These are phyloP conservation scores for Galleria mellonella DNA, from an alignment of 1,140 invertebrate species.

Conservation along the genomic window DNA sequence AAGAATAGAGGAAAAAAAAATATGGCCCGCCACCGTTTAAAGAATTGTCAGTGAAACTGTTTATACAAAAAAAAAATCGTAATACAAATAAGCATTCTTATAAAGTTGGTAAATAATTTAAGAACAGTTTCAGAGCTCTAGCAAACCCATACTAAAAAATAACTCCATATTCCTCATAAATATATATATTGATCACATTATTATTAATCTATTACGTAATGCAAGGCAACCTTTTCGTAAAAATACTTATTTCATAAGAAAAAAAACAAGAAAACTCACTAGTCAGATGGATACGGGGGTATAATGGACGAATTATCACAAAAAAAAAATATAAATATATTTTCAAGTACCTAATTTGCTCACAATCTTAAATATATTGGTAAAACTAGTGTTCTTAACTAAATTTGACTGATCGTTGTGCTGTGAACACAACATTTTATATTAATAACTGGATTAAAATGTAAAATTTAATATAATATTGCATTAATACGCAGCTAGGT, in stretches of 20 bases:
- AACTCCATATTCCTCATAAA: background rate
- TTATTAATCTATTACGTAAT: conserved; percentile 22
- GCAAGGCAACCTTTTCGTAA: conserved; percentile 24
- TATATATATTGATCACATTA: background rate
- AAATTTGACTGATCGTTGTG: conserved; percentile 48
- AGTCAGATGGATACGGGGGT: conserved; percentile 27
- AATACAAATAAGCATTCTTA: no score
- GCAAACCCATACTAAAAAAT: conserved; percentile 9
- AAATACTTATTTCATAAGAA: conserved; percentile 2
- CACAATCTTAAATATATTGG: conserved; percentile 17
- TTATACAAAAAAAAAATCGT: no score
- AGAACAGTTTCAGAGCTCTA: conserved; percentile 11
- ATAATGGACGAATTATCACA: conserved; percentile 54
- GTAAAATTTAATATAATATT: no score
- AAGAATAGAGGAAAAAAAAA: background rate
- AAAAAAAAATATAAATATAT: conserved; percentile 21
- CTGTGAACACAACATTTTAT: conserved; percentile 32
- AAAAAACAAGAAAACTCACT: background rate
- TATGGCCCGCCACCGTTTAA: conserved; percentile 2
- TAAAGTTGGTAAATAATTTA: no score
- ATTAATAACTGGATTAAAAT: background rate
- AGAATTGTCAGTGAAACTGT: conserved; percentile 1
- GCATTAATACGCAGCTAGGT: no score
- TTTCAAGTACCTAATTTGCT: conserved; percentile 7
- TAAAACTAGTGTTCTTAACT: conserved; percentile 32